These are phyloP conservation scores for Anas georgica DNA, from an alignment of 2,797 vertebrate genomes.

Conservation along the genomic window DNA sequence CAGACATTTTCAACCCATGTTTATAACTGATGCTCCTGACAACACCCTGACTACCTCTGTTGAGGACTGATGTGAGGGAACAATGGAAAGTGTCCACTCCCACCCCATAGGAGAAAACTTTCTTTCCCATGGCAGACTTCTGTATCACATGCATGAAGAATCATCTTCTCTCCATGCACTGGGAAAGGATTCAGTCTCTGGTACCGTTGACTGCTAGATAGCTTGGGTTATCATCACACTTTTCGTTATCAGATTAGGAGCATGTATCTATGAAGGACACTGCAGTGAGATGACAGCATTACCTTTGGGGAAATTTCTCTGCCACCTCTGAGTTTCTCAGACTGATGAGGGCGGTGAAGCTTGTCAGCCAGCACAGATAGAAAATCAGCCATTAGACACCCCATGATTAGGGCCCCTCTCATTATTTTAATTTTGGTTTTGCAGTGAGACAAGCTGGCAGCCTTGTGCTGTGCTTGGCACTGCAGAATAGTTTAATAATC, in stretches of 20 bases:
- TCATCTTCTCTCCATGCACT: neutral
- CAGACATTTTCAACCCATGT: neutral
- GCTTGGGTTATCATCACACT: neutral
- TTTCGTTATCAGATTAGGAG: neutral
- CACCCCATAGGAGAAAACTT: neutral
- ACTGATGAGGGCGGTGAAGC: neutral
- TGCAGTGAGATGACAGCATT: neutral
- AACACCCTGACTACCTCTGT: neutral
- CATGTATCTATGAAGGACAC: neutral
- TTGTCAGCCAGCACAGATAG: neutral
- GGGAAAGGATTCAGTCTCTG: neutral
- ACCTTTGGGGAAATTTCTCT: neutral
- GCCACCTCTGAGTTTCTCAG: neutral
- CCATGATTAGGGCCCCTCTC: neutral
- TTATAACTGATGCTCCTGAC: neutral
- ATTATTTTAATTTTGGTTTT: constrained; percentile 61
- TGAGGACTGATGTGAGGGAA: neutral
- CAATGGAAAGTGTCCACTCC: neutral
- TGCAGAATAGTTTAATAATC: constrained; percentile 58
- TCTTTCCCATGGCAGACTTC: fast-evolving
- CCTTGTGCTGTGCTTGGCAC: constrained; percentile 11
- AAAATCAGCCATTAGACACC: neutral
- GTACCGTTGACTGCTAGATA: neutral
- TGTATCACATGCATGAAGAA: neutral
- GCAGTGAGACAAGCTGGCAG: constrained; percentile 52